Percentiles rank a stretch among this genome's conserved stretches.
These are phyloP conservation scores for Aramus guarauna DNA, from an alignment of 2,113 vertebrate species.

Conservation along the genomic window DNA sequence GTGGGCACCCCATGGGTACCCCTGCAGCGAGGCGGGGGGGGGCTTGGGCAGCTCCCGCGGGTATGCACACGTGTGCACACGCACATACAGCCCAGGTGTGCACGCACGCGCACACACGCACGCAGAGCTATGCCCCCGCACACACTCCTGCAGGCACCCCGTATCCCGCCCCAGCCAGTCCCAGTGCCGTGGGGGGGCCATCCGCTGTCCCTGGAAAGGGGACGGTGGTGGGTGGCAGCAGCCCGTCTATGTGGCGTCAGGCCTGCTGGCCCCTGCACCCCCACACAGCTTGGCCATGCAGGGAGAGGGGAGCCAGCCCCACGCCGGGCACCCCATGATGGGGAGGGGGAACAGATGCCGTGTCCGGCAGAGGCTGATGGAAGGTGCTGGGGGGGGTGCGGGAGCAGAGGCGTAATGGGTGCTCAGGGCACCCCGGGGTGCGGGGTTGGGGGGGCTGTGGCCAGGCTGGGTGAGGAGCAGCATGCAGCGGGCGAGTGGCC, in stretches of 20 bases:
- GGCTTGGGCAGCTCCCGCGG: neutral
- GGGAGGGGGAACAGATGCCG: neutral
- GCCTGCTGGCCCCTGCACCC: neutral
- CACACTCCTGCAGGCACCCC: neutral
- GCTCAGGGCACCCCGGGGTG: neutral
- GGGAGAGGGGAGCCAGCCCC: neutral
- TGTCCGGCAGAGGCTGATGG: neutral
- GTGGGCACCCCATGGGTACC: neutral
- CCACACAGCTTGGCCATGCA: neutral
- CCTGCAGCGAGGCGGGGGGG: fast-evolving
- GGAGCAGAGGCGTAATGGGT: neutral
- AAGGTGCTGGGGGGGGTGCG: neutral
- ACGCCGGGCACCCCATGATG: fast-evolving
- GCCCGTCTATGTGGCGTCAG: fast-evolving
- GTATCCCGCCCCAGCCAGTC: neutral
- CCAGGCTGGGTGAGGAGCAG: neutral
- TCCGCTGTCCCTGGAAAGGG: fast-evolving
- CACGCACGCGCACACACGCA: neutral
- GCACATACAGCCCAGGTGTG: neutral
- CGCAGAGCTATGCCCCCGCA: neutral
- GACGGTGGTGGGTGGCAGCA: neutral
- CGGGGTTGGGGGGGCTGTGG: neutral
- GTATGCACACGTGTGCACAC: neutral
- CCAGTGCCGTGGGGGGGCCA: neutral
- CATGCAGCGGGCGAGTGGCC: neutral